phyloP scores from a whole-genome alignment of 2,888 invertebrate species.

The Leptinotarsa peninsularis region DNA sequence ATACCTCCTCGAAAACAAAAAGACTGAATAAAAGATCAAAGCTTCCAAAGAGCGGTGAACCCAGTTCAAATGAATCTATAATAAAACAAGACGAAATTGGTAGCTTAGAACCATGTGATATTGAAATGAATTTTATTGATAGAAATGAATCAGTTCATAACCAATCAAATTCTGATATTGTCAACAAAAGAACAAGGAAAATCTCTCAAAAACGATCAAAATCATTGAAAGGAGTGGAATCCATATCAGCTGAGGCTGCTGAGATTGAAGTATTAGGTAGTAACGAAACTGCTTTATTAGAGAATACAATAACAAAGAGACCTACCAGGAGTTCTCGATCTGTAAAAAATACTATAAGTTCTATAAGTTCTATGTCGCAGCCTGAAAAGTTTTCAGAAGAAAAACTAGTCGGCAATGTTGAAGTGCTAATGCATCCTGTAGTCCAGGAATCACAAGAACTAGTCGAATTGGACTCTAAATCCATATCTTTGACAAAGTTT shows the following conservation, averaged over 20 bases:
- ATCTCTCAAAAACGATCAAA: not conserved
- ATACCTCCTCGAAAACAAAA: not conserved
- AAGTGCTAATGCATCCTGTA: not conserved
- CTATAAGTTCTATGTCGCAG: not conserved
- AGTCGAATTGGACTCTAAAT: not conserved
- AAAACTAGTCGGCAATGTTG: not conserved
- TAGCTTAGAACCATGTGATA: too few relatives aligned
- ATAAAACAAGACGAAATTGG: too few relatives aligned
- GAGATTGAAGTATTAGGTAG: too few relatives aligned
- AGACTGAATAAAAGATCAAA: slow-evolving; percentile 6
- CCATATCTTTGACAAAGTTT: not conserved
- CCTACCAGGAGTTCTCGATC: not conserved
- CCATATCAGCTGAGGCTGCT: too few relatives aligned
- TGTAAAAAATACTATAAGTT: not conserved
- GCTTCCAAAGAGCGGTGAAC: not conserved
- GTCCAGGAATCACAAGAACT: not conserved
- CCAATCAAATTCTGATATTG: not conserved
- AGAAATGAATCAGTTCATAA: too few relatives aligned
- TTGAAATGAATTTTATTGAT: too few relatives aligned
- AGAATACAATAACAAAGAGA: not conserved
- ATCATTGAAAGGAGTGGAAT: not conserved
- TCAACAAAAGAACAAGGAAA: not conserved
- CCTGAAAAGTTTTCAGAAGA: not conserved
- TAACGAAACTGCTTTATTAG: too few relatives aligned
- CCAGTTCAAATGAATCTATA: not conserved